Evolutionary conservation across 2,797 vertebrate species (phyloP).

Genomic region (Gymnoscopelus braueri): DNA sequence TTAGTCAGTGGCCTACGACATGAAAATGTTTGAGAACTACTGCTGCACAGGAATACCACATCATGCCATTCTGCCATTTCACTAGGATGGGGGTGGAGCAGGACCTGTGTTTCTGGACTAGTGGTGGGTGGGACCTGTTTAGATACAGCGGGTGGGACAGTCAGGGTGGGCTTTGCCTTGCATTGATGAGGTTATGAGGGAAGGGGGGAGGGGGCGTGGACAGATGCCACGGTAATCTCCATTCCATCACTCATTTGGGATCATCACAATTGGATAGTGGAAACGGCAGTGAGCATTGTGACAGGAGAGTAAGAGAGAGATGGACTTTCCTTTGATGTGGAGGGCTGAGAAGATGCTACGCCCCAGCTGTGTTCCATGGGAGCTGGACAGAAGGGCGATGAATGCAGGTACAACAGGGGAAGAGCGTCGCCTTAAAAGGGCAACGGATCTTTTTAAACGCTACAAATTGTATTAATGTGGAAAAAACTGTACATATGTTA

Average conservation of each 20-base stretch:
- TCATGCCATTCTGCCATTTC: slow-evolving; percentile 36
- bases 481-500: too few species aligned
- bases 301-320: slow-evolving; percentile 13
- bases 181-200: slow-evolving; percentile 20
- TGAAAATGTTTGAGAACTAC: too few species aligned
- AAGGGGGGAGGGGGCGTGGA: slow-evolving; percentile 44
- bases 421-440: too few species aligned
- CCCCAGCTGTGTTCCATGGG: slow-evolving; percentile 69
- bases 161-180: slow-evolving; percentile 25
- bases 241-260: slow-evolving; percentile 47
- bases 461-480: too few species aligned
- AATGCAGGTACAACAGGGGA: slow-evolving; percentile 54
- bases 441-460: too few species aligned
- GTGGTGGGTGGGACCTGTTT: slow-evolving; percentile 35
- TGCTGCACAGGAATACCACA: slow-evolving; percentile 32
- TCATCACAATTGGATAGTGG: slow-evolving; percentile 33
- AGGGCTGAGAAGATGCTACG: slow-evolving; percentile 51
- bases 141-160: slow-evolving; percentile 11
- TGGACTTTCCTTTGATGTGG: slow-evolving; percentile 50
- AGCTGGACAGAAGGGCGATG: slow-evolving; percentile 42
- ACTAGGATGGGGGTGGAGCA: slow-evolving; percentile 11
- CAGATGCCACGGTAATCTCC: slow-evolving; percentile 57
- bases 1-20: too few species aligned
- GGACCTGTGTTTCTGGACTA: slow-evolving; percentile 28
- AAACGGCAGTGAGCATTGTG: slow-evolving; percentile 4